phyloP scores from a whole-genome alignment of 2,797 vertebrate species.

The Falco berigora region DNA sequence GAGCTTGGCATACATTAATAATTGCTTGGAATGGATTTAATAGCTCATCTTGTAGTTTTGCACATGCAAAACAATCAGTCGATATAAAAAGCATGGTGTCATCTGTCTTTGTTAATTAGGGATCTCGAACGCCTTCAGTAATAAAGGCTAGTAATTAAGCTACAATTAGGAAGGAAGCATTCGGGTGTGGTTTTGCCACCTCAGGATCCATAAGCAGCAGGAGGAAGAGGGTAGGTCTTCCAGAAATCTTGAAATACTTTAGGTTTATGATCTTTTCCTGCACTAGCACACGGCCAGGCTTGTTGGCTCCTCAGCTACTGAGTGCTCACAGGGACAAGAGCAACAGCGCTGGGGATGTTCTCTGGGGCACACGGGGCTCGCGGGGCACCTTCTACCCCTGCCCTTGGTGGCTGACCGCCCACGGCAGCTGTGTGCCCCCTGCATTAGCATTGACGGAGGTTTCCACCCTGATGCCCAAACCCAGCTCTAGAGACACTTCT shows the following conservation, averaged over 20 bases:
- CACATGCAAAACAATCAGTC: conserved; percentile 22
- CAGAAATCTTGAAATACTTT: neutral
- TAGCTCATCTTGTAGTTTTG: conserved; percentile 20
- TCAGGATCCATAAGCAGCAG: neutral
- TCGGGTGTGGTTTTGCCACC: conserved; percentile 12
- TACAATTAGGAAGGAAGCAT: conserved; percentile 5
- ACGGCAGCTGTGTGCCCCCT: accelerated
- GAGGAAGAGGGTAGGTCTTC: neutral
- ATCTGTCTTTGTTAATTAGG: neutral
- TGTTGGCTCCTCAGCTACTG: neutral
- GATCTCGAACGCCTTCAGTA: neutral
- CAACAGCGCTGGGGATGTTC: neutral
- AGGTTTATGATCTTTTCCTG: neutral
- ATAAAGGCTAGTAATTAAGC: conserved; percentile 7
- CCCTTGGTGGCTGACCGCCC: neutral
- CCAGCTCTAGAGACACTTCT: neutral
- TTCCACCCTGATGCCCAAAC: too few relatives aligned
- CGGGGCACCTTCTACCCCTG: accelerated
- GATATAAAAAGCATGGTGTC: neutral
- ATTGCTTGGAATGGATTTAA: neutral
- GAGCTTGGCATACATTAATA: neutral
- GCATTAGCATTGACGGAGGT: accelerated
- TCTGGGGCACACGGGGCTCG: accelerated
- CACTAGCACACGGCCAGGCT: accelerated
- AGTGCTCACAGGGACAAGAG: neutral